Conservation (phyloP, 2,113 vertebrate genomes). For the Todiramphus chloris region DNA sequence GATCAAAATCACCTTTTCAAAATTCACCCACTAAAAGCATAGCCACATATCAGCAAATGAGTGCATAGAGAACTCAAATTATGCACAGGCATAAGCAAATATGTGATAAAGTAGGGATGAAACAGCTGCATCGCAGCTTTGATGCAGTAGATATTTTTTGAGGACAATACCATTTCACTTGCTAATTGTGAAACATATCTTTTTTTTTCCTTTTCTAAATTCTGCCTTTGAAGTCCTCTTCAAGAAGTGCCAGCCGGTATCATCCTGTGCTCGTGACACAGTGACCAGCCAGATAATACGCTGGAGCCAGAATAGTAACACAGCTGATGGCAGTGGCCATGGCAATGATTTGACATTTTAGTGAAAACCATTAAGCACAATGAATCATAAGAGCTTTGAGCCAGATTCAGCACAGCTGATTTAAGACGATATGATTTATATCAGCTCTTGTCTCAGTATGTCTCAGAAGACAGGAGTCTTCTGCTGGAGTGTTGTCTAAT, state of each 20-base stretch:
- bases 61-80: background rate
- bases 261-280: accelerated
- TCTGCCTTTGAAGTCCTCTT: background rate
- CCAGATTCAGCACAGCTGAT: background rate
- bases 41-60: background rate
- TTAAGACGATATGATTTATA: conserved; percentile 9
- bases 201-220: background rate
- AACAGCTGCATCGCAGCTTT: background rate
- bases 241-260: background rate
- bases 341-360: background rate
- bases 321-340: background rate
- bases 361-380: background rate
- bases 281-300: background rate
- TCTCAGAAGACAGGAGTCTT: conserved; percentile 20
- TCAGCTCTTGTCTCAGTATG: background rate
- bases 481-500: background rate
- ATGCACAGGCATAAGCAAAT: background rate
- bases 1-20: background rate
- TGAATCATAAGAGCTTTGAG: background rate
- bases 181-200: background rate
- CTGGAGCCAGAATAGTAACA: background rate
- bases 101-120: background rate
- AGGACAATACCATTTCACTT: background rate
- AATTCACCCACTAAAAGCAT: background rate
- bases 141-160: background rate